Conservation (phyloP, 2,113 vertebrate genomes). For the human (Homo sapiens) region DNA sequence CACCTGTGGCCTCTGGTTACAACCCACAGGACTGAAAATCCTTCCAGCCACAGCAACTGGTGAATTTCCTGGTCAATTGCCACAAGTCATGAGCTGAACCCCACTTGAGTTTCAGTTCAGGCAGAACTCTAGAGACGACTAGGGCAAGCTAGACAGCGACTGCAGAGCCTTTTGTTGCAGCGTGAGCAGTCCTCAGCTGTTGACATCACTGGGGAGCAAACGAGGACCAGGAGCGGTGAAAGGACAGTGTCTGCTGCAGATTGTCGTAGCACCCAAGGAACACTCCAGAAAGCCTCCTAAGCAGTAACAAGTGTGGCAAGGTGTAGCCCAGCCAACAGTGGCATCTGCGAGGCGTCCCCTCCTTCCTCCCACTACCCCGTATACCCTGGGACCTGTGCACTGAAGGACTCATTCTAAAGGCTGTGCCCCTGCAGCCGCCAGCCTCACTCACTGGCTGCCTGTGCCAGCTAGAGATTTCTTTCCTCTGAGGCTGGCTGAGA, state of each 20-base stretch:
- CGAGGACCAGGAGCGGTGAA: background rate
- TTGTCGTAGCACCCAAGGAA: background rate
- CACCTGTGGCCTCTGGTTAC: background rate
- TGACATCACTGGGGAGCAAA: accelerated
- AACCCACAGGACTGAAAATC: background rate
- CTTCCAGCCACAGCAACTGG: background rate
- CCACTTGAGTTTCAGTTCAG: background rate
- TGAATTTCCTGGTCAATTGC: background rate
- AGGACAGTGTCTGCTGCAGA: background rate
- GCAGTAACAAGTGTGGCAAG: background rate
- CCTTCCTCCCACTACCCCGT: background rate
- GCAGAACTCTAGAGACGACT: background rate
- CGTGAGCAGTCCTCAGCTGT: accelerated
- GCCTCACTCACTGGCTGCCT: background rate
- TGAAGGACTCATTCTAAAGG: background rate
- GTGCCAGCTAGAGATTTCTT: background rate
- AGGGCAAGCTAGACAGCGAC: background rate
- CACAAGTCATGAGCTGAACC: background rate
- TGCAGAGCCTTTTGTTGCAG: background rate
- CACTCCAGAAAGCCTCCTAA: background rate
- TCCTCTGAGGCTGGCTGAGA: background rate
- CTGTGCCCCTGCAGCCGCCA: no score
- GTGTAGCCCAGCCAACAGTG: accelerated
- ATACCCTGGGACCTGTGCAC: background rate
- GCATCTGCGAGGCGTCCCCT: accelerated